Evolutionary conservation across 2,113 vertebrate species (phyloP), one percentile per base, ranked within the genome.

Genomic region (Pseudorectes ferrugineus): DNA sequence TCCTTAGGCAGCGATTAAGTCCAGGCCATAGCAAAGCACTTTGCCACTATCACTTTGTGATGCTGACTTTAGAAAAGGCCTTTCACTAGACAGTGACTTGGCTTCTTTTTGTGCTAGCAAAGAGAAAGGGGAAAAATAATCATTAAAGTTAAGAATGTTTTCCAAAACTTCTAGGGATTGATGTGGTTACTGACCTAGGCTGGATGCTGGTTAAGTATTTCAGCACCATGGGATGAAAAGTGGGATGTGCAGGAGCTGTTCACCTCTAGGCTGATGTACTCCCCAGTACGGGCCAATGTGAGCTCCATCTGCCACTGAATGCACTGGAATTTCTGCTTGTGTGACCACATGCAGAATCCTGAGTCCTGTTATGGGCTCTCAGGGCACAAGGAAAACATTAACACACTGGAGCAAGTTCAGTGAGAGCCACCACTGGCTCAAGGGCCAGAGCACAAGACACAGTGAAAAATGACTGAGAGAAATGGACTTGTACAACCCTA

Each of bases 241-340:
- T 26, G 15, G 43, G 48, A 75, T 0, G 0, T 36, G 24, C 33
- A 63, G 46, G 61, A 74, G 29, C 15, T 70, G 33, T 42, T 84
- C 78, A 40, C 11, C 10, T 14, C 73, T 12, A 36, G 52, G 48
- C 12, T 58, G 74, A 40, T 14, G 19, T 17, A 10, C 40, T 51
- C 19, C 23, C 24, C 35, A 23, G 19, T 3, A 10, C 0, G 2
- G 18, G 31, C 25, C 31, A 46, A 57, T 0, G 12, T 14, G 63
- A 67, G 20, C 35, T 58, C n/a, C 0, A 0, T 9, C 46, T 68
- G 54, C 35, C 29, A 11, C 33, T 15, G 46, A 46, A 38, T 2
- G 1, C 29, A 19, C 8, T 13, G 25, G 14, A 52, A 51, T 15
- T 57, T 52, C 63, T 67, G 29, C 15, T 35, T 65, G 55, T 12